These are phyloP conservation scores for Trachymyrmex cornetzi DNA, from an alignment of 1,140 invertebrate genomes.

Conservation along the genomic window DNA sequence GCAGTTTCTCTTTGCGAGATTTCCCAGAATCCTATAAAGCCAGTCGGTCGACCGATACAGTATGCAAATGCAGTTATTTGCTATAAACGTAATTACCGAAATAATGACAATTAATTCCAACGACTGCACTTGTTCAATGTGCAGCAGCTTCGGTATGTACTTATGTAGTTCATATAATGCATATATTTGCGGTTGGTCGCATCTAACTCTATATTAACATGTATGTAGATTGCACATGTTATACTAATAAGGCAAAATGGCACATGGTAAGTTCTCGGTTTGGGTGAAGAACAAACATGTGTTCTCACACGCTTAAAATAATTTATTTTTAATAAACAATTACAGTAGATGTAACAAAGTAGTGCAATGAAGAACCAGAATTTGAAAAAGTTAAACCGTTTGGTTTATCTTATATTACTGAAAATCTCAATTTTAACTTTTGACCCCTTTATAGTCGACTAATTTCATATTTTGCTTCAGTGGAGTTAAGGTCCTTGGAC, in stretches of 20 bases:
- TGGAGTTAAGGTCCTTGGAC: too few relatives aligned
- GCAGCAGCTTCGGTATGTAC: constrained; percentile 28
- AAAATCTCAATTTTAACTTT: too few relatives aligned
- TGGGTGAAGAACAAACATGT: neutral
- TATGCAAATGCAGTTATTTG: constrained; percentile 43
- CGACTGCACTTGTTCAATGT: constrained; percentile 15
- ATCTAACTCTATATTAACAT: constrained; percentile 52
- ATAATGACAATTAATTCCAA: constrained; percentile 60
- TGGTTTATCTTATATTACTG: too few relatives aligned
- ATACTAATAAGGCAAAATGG: neutral
- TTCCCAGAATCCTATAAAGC: neutral
- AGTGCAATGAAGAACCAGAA: too few relatives aligned
- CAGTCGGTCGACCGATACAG: neutral
- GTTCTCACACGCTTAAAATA: neutral
- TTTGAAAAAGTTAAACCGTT: too few relatives aligned
- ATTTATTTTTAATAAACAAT: neutral
- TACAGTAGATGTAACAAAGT: too few relatives aligned
- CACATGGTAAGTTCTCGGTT: neutral
- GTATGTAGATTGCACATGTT: neutral
- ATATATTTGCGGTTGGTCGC: neutral
- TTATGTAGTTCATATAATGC: constrained; percentile 42
- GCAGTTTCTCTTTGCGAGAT: neutral
- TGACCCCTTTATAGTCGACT: too few relatives aligned
- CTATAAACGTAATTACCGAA: constrained; percentile 49
- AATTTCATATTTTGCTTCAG: too few relatives aligned